These are phyloP conservation scores for Astreopora myriophthalma DNA, from an alignment of 64 coral and sea anemone genomes.

Conservation along the genomic window DNA sequence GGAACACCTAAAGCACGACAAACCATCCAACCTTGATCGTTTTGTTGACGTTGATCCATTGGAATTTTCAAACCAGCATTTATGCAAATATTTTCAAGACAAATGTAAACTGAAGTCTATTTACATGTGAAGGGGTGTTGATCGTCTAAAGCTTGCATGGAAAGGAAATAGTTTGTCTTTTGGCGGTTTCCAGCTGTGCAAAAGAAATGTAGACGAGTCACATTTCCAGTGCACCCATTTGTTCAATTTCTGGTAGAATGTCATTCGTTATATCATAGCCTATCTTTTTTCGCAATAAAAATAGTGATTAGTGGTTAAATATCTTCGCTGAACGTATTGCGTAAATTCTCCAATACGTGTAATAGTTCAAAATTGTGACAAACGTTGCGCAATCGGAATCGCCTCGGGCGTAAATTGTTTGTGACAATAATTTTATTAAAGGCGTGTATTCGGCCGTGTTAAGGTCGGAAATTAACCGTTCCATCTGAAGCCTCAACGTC, in stretches of 20 bases:
- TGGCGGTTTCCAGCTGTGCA: background rate
- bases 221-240: background rate
- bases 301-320: background rate
- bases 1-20: background rate
- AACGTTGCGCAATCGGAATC: too few species aligned
- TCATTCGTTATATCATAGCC: background rate
- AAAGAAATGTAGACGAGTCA: background rate
- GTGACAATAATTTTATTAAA: too few species aligned
- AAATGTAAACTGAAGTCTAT: constrained; percentile 7
- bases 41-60: background rate
- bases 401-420: too few species aligned
- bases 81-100: constrained; percentile 29
- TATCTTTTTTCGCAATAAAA: background rate
- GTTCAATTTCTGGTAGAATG: background rate
- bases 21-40: background rate
- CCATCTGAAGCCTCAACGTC: too few species aligned
- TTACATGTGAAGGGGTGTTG: background rate
- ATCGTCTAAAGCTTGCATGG: background rate
- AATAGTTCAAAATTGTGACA: too few species aligned
- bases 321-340: background rate
- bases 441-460: too few species aligned
- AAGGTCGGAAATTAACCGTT: too few species aligned
- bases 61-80: background rate
- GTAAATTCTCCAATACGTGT: background rate
- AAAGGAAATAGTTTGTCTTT: background rate